phyloP scores from a whole-genome alignment of 2,113 vertebrate genomes.

The Acanthisitta chloris region DNA sequence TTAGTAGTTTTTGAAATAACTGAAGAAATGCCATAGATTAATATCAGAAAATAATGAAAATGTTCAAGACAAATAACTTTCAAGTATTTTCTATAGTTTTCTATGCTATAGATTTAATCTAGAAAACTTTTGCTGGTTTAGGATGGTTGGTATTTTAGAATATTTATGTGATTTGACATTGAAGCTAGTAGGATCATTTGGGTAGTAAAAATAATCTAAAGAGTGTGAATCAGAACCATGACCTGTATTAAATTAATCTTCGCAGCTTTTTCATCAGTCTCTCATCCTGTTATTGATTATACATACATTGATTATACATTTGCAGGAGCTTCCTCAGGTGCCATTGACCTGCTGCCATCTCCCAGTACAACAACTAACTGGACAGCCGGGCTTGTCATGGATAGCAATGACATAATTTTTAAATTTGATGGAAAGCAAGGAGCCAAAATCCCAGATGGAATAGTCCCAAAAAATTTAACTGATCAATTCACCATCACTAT shows the following conservation, averaged over 20 bases:
- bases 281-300: not conserved
- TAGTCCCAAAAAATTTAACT: constrained; percentile 93
- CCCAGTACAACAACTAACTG: constrained; percentile 87
- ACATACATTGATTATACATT: too few species aligned
- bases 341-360: constrained; percentile 91
- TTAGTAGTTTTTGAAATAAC: not conserved
- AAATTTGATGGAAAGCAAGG: constrained; percentile 93
- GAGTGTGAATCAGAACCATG: not conserved
- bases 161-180: not conserved
- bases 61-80: not conserved
- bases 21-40: not conserved
- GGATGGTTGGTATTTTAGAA: not conserved
- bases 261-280: not conserved
- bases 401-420: constrained; percentile 90
- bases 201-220: not conserved
- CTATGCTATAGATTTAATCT: not conserved
- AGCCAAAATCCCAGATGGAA: constrained; percentile 91
- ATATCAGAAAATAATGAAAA: not conserved
- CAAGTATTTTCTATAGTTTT: not conserved
- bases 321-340: constrained; percentile 91
- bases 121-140: not conserved
- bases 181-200: not conserved
- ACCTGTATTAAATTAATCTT: not conserved
- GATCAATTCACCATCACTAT: constrained; percentile 95
- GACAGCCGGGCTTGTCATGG: constrained; percentile 87